Evolutionary conservation across 2,797 vertebrate genomes (phyloP).

Genomic region (Dromococcyx pavoninus): DNA sequence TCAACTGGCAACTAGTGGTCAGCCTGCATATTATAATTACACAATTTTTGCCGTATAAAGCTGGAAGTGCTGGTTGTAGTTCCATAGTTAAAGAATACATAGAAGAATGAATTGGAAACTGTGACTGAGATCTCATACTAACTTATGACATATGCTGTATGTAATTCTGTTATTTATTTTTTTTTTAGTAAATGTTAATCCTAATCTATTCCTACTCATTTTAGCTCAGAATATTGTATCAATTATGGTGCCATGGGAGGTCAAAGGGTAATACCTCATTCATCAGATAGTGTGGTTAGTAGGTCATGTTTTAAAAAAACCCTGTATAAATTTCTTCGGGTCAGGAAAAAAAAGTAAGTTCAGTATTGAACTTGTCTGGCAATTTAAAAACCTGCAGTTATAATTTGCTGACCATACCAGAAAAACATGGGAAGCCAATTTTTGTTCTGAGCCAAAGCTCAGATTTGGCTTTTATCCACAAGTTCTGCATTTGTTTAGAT

Average conservation of each 20-base stretch:
- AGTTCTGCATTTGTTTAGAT: neutral
- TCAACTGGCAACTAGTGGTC: neutral
- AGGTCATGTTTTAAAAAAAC: neutral
- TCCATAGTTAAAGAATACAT: neutral
- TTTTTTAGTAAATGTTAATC: neutral
- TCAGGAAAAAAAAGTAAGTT: neutral
- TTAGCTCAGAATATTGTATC: neutral
- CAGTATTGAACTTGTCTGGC: neutral
- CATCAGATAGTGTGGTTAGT: neutral
- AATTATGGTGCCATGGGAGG: neutral
- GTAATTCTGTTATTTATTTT: neutral
- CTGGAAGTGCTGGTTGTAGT: neutral
- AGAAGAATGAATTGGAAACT: neutral
- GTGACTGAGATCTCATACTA: neutral
- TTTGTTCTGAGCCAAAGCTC: neutral
- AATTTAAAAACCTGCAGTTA: neutral
- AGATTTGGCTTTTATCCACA: neutral
- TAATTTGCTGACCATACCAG: neutral
- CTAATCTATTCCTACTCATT: neutral
- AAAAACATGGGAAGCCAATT: neutral
- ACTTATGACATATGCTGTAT: neutral
- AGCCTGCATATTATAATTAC: neutral
- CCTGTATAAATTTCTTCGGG: neutral
- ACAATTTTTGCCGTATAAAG: neutral
- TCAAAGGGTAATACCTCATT: neutral